These are phyloP conservation scores for Amphibalanus amphitrite DNA, from an alignment of 1,140 invertebrate genomes.

Conservation along the genomic window DNA sequence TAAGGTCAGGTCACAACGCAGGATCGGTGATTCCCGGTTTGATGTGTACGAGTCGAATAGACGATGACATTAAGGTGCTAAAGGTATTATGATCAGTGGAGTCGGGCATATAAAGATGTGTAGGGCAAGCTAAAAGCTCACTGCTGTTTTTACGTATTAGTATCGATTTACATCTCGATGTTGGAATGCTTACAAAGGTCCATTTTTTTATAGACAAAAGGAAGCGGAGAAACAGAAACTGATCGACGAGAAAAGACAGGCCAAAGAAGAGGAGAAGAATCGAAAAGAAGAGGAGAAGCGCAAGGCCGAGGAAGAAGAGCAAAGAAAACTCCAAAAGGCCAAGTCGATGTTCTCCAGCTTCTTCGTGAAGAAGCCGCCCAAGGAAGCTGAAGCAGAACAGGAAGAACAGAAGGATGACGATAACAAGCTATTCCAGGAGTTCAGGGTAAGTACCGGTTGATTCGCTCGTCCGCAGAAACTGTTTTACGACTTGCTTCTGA, in stretches of 20 bases:
- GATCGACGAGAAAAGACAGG: neutral
- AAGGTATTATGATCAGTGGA: too few relatives aligned
- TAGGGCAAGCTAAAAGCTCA: too few relatives aligned
- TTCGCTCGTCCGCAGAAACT: neutral
- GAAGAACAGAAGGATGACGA: neutral
- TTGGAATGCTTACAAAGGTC: too few relatives aligned
- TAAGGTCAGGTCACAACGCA: too few relatives aligned
- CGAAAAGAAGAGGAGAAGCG: conserved; percentile 1
- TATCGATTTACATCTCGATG: too few relatives aligned
- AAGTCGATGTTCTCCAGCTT: conserved; percentile 2
- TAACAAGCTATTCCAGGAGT: neutral
- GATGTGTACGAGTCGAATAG: too few relatives aligned
- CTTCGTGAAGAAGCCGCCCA: neutral
- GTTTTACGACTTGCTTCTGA: neutral
- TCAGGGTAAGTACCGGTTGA: neutral
- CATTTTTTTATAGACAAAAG: too few relatives aligned
- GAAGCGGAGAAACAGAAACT: neutral
- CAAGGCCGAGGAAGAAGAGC: conserved; percentile 2
- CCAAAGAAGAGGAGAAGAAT: neutral
- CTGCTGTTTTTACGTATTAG: too few relatives aligned
- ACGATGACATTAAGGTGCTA: too few relatives aligned
- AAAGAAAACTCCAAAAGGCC: neutral
- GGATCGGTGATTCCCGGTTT: too few relatives aligned
- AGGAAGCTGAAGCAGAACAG: neutral
- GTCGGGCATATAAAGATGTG: too few relatives aligned